phyloP scores from a whole-genome alignment of 2,888 invertebrate genomes.

The Pyrrhosoma nymphula region DNA sequence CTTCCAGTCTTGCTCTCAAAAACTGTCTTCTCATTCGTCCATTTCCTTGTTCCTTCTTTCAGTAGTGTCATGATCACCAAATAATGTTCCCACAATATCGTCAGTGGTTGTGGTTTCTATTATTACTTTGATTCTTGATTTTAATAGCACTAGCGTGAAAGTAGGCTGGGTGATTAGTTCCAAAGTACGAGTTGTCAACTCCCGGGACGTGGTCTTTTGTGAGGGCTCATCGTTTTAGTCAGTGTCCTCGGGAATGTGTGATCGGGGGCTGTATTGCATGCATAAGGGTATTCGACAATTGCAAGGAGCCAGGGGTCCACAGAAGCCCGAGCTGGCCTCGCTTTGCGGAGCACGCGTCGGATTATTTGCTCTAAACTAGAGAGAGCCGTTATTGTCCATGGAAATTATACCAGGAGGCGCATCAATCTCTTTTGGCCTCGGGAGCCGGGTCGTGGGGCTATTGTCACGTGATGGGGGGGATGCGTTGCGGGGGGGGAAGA shows the following conservation, averaged over 20 bases:
- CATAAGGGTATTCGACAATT: background rate
- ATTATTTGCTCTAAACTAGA: background rate
- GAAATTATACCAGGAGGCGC: constrained; percentile 31
- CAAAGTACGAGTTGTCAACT: too few species aligned
- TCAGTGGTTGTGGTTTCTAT: too few species aligned
- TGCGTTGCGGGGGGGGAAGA: background rate
- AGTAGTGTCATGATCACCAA: background rate
- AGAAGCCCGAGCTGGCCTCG: background rate
- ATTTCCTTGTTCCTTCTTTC: background rate
- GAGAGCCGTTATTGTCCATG: background rate
- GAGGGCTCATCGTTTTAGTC: background rate
- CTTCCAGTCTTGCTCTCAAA: background rate
- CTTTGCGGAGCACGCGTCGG: background rate
- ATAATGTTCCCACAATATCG: background rate
- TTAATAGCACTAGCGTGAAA: too few species aligned
- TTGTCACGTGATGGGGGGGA: background rate
- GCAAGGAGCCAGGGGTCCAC: background rate
- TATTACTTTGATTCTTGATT: too few species aligned
- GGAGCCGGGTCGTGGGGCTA: background rate
- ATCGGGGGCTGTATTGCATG: too few species aligned
- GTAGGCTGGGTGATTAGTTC: too few species aligned
- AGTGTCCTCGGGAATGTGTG: background rate
- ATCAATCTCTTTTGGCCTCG: background rate
- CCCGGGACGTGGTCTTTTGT: background rate
- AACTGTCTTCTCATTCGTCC: background rate